Percentiles rank a stretch among this genome's conserved stretches.
These are phyloP conservation scores for Neodon shergylaensis DNA, from an alignment of 2,113 vertebrate species.

Conservation along the genomic window DNA sequence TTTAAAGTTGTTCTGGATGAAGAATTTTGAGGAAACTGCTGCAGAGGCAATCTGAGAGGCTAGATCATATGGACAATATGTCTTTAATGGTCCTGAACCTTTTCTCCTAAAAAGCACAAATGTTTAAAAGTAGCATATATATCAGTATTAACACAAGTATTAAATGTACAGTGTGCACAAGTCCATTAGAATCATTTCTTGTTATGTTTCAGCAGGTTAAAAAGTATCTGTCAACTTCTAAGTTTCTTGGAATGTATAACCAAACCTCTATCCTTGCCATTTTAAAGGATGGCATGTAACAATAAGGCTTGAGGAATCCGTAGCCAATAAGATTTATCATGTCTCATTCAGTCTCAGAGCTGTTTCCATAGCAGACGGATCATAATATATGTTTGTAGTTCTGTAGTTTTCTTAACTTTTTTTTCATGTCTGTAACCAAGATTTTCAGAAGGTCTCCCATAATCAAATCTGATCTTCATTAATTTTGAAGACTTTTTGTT, in stretches of 20 bases:
- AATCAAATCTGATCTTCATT: too few species aligned
- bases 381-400: not conserved
- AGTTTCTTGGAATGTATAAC: too few species aligned
- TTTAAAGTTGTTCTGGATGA: not conserved
- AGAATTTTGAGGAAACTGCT: not conserved
- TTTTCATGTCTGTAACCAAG: not conserved
- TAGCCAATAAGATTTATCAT: too few species aligned
- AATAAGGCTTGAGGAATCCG: too few species aligned
- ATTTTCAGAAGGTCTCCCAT: too few species aligned
- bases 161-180: too few species aligned
- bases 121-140: not conserved
- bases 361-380: not conserved
- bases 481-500: not conserved
- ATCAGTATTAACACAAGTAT: not conserved
- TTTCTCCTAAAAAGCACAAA: not conserved
- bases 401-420: not conserved
- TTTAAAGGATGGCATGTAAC: too few species aligned
- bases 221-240: too few species aligned
- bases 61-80: not conserved
- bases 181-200: too few species aligned
- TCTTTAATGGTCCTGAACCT: not conserved
- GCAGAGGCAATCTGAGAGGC: not conserved
- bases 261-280: too few species aligned
- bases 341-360: not conserved
- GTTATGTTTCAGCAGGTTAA: too few species aligned